Evolutionary conservation across 1,140 invertebrate species (phyloP), one percentile per base, ranked within the genome.

Genomic region (Tenebrio molitor): DNA sequence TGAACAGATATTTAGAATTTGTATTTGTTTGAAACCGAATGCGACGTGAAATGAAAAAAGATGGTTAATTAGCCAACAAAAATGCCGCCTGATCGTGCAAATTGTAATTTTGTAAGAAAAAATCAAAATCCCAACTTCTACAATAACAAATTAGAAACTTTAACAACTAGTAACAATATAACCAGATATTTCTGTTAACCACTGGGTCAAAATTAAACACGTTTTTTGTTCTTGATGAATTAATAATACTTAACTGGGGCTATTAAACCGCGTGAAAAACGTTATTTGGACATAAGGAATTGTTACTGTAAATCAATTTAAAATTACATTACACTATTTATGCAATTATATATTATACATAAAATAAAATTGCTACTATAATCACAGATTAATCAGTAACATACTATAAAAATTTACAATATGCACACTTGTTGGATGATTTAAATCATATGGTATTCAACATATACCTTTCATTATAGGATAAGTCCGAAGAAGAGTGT

Each of bases 311-410:
- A 29, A 29, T 29, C 3, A 29, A 4, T 29, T 29, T 29, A 29
- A 29, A 29, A 39, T 39, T 39, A 39, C 36, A n/a, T 39, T 7
- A 39, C 8, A 4, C 25, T 39, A 39, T n/a, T 5, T 39, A 39
- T 7, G n/a, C n/a, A 3, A 39, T 39, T 7, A 39, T 39, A 39
- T 12, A 33, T 10, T 5, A n/a, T n/a, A n/a, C n/a, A 39, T 39
- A 25, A 29, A 25, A 58, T 34, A 50, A 53, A 73, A 58, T 68
- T 65, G 46, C 71, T 73, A 73, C 36, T 67, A 68, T 73, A 73
- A 73, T 73, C 71, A 73, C 71, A 73, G 71, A 71, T 73, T 68
- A 73, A 53, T 73, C 71, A 73, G 41, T 50, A 68, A 68, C 65
- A 46, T 68, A 50, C 66, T 66, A 72, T 68, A 73, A 73, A 73